phyloP scores from a whole-genome alignment of 2,113 vertebrate species.

The Cyanoliseus patagonus region DNA sequence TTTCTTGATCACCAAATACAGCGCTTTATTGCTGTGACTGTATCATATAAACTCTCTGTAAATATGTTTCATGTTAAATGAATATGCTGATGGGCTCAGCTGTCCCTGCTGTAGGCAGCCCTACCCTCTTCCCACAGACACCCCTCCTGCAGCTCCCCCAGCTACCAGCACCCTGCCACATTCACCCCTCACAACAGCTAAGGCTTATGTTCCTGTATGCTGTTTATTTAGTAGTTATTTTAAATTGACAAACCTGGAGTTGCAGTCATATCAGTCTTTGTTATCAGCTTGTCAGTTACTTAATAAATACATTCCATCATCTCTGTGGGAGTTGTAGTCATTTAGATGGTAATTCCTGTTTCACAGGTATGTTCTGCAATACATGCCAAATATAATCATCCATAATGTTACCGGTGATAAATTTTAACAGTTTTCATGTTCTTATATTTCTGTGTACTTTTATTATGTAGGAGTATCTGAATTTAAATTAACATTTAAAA shows the following conservation, averaged over 20 bases:
- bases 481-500: neutral
- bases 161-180: neutral
- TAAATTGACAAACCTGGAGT: constrained; percentile 23
- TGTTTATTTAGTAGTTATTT: constrained; percentile 19
- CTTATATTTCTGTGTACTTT: neutral
- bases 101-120: neutral
- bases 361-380: neutral
- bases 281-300: constrained; percentile 62
- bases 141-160: neutral
- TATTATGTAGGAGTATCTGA: neutral
- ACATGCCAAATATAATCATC: neutral
- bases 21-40: neutral
- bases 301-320: constrained; percentile 60
- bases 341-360: constrained; percentile 58
- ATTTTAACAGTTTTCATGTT: neutral
- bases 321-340: constrained; percentile 59
- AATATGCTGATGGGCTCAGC: neutral
- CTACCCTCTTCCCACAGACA: neutral
- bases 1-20: neutral
- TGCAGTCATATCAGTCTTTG: constrained; percentile 24
- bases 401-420: neutral
- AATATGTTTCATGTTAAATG: neutral
- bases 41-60: neutral
- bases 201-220: neutral
- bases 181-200: neutral